Conservation (phyloP, 2,797 vertebrate genomes). For the Uromys caudimaculatus region DNA sequence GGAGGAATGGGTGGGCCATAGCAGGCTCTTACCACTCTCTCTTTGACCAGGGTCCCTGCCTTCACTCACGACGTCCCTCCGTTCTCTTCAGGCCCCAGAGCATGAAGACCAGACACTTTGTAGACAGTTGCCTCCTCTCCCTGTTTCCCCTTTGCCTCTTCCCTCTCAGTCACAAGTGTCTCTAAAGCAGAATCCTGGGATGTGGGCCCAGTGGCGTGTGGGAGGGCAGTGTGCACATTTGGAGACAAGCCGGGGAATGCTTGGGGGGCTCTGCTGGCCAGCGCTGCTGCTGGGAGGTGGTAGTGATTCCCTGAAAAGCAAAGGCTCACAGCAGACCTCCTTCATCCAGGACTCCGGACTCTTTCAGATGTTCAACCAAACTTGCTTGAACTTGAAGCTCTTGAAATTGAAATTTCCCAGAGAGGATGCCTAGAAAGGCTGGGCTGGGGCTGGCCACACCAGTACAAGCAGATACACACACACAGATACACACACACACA, state of each 20-base stretch:
- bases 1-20: slow-evolving; percentile 2
- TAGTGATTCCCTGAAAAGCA: slow-evolving; percentile 20
- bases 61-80: background rate
- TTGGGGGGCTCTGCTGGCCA: background rate
- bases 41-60: background rate
- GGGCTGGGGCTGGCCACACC: background rate
- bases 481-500: rapidly evolving
- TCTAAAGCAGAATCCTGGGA: slow-evolving; percentile 77
- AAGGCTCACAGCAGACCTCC: background rate
- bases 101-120: slow-evolving; percentile 82
- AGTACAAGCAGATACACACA: rapidly evolving
- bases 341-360: background rate
- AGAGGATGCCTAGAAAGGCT: background rate
- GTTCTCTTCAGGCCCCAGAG: slow-evolving; percentile 83
- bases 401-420: background rate
- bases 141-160: background rate
- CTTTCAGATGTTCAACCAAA: background rate
- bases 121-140: slow-evolving; percentile 27
- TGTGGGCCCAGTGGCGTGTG: background rate
- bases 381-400: background rate
- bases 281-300: background rate
- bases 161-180: slow-evolving; percentile 72
- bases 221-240: background rate
- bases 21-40: background rate
- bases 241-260: background rate